These are phyloP conservation scores for Sinelater perroti DNA, from an alignment of 2,888 invertebrate genomes.

Conservation along the genomic window DNA sequence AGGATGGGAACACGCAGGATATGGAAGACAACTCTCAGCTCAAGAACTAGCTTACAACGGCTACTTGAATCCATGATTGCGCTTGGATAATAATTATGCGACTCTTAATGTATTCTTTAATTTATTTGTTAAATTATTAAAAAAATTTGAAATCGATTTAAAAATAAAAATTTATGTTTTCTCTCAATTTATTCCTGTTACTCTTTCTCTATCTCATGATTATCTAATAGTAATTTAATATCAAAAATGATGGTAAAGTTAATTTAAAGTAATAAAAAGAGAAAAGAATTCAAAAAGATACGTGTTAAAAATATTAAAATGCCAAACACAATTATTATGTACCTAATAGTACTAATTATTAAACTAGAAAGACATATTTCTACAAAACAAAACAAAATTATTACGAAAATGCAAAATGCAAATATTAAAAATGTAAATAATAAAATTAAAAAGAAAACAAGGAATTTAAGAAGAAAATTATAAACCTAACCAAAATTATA, in stretches of 20 bases:
- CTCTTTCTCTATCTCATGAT: neutral
- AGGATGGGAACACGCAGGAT: slow-evolving; percentile 67
- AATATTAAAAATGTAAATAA: too few species aligned
- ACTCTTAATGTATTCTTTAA: slow-evolving; percentile 42
- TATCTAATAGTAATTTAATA: neutral
- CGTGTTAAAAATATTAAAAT: too few species aligned
- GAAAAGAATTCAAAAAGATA: neutral
- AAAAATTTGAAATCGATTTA: neutral
- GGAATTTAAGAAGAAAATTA: too few species aligned
- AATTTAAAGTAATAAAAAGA: neutral
- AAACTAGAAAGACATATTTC: too few species aligned
- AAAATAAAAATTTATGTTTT: too few species aligned
- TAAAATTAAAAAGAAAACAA: too few species aligned
- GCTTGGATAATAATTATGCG: slow-evolving; percentile 22
- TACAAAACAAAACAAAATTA: too few species aligned
- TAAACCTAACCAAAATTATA: too few species aligned
- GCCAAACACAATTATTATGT: too few species aligned
- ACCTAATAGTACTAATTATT: too few species aligned
- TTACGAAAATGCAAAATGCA: too few species aligned
- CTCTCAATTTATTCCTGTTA: neutral
- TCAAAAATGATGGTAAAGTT: neutral
- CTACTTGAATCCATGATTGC: slow-evolving; percentile 33
- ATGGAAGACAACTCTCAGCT: slow-evolving; percentile 67
- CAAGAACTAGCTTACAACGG: slow-evolving; percentile 67
- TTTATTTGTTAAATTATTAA: slow-evolving; percentile 39